Base-by-base conservation (phyloP, 2,797 vertebrate genomes). In the Limnodromus scolopaceus region DNA sequence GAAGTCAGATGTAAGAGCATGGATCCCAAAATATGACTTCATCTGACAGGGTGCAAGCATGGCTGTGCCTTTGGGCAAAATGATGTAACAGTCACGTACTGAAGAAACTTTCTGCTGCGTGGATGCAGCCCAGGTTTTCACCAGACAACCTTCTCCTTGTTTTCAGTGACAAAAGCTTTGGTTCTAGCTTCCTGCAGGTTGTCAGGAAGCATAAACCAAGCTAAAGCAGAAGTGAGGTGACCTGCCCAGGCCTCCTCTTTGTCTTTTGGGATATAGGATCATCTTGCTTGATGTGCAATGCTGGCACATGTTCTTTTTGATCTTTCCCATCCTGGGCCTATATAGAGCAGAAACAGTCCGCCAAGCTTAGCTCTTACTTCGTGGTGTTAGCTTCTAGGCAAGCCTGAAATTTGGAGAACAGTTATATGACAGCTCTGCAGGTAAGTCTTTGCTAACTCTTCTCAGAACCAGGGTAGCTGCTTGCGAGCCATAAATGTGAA, bases 391-490 rank as follows among this genome's bases (percentile, higher is more conserved):
- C 53, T 96, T 83, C 82, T 68, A 94, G 78, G 71, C 69, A 86
- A 84, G 54, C 34, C 76, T 90, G 72, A 68, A 53, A 81, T 86
- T 22, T 78, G 69, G 51, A 81, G 66, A 86, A 49, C 54, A 41
- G 45, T 58, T 86, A 17, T 24, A 4, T 78, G 65, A 39, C 34
- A 83, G 2, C 30, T 81, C 57, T n/a, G 16, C 66, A 91, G 83
- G 74, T 97, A 84, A 90, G 83, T 75, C 41, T 87, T 23, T 78
- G 65, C 80, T 84, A 6, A 75, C 72, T 86, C 76, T 78, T 69
- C 30, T 78, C 58, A 84, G 83, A 94, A 58, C 22, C 9, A 4
- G 46, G 71, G 9, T 16, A 71, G 64, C 5, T 60, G 68, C 38
- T 60, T 94, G 34, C 49, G 46, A 63, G 64, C 49, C 63, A 25